Percentiles rank a stretch among this genome's conserved stretches.
phyloP scores from a whole-genome alignment of 2,888 invertebrate genomes.

The Ctenicera cuprea region DNA sequence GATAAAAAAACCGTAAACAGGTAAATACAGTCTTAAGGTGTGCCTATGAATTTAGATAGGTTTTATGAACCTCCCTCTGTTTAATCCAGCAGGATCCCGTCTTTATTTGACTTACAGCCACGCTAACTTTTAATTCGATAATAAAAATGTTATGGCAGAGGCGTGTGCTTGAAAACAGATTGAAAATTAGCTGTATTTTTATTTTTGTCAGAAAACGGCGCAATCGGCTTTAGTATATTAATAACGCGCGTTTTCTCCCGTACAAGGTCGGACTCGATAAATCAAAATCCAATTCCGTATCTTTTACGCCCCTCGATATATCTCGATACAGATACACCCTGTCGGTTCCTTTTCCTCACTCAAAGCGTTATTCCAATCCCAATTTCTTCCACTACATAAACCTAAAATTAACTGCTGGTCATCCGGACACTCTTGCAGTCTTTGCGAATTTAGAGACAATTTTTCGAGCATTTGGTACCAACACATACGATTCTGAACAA shows the following conservation, averaged over 20 bases:
- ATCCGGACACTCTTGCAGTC: constrained; percentile 40
- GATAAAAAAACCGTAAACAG: constrained; percentile 39
- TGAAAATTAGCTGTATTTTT: constrained; percentile 67
- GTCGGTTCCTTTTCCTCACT: constrained; percentile 55
- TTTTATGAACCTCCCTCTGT: constrained; percentile 57
- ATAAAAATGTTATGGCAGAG: constrained; percentile 69
- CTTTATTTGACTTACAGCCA: constrained; percentile 54
- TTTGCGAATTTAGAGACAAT: constrained; percentile 35
- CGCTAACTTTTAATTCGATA: constrained; percentile 68
- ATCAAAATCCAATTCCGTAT: constrained; percentile 64
- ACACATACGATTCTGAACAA: background rate
- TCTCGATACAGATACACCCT: constrained; percentile 57
- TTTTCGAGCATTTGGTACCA: constrained; percentile 22
- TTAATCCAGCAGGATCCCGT: constrained; percentile 36
- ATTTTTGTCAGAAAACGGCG: constrained; percentile 36
- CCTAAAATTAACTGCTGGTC: constrained; percentile 54
- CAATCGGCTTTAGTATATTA: constrained; percentile 18
- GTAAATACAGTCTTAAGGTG: constrained; percentile 59
- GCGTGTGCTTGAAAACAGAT: constrained; percentile 71
- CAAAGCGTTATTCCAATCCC: constrained; percentile 51
- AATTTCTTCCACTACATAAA: constrained; percentile 60
- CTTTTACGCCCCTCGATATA: constrained; percentile 63
- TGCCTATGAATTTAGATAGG: constrained; percentile 71
- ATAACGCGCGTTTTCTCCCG: background rate
- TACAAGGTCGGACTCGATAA: constrained; percentile 53